Conservation (phyloP, 2,888 invertebrate genomes). For the Torymus aiolomorphi region DNA sequence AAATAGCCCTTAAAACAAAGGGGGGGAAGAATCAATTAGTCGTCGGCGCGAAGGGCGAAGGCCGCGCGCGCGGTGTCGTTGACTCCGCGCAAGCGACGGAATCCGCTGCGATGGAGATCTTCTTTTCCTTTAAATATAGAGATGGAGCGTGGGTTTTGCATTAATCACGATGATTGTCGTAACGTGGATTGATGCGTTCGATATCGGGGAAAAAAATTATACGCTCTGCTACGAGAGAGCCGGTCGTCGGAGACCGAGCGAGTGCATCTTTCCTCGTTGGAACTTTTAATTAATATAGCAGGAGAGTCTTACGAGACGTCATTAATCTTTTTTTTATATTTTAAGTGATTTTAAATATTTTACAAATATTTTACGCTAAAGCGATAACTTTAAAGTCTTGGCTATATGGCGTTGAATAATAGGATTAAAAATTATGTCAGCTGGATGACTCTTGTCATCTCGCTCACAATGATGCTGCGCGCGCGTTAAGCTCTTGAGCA, state of each 20-base stretch:
- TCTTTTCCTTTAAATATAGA: too few relatives aligned
- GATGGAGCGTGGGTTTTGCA: background rate
- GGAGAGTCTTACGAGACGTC: too few relatives aligned
- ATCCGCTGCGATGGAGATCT: too few relatives aligned
- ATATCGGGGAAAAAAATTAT: background rate
- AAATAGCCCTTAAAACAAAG: conserved; percentile 12
- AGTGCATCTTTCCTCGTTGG: too few relatives aligned
- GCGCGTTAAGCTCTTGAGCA: conserved; percentile 16
- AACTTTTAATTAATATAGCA: too few relatives aligned
- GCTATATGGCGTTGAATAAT: conserved; percentile 16
- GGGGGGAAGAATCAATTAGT: conserved; percentile 39
- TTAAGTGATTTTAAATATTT: too few relatives aligned
- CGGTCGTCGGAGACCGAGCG: too few relatives aligned
- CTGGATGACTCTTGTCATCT: background rate
- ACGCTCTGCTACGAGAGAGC: background rate
- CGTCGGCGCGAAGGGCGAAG: background rate
- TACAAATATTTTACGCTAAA: too few relatives aligned
- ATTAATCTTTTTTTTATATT: too few relatives aligned
- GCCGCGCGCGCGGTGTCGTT: conserved; percentile 24
- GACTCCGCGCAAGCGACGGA: conserved; percentile 1
- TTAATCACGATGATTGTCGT: background rate
- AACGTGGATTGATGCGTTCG: too few relatives aligned
- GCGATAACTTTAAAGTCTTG: background rate
- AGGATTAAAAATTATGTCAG: conserved; percentile 9
- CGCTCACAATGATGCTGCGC: background rate